Conservation (phyloP, 2,888 invertebrate species). For the Lasioglossum figueresi region DNA sequence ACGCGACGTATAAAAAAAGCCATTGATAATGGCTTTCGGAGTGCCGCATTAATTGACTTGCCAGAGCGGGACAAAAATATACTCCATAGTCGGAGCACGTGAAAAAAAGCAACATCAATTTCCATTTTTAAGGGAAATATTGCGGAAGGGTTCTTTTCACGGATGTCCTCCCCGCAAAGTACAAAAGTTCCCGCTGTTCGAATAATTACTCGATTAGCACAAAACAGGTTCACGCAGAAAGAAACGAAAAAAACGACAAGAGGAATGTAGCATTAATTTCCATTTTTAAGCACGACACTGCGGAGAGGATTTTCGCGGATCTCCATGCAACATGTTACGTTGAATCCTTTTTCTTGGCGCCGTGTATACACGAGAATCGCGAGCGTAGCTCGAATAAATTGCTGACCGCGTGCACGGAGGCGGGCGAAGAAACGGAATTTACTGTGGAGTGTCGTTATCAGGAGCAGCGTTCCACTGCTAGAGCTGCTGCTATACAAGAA, state of each 20-base stretch:
- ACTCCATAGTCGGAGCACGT: neutral
- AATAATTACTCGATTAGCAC: neutral
- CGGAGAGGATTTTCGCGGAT: neutral
- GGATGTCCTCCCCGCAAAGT: neutral
- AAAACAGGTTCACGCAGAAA: neutral
- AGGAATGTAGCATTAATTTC: neutral
- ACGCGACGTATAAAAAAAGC: neutral
- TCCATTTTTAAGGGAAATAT: neutral
- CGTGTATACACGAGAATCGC: neutral
- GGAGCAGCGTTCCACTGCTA: slow-evolving; percentile 8
- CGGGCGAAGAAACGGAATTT: slow-evolving; percentile 48
- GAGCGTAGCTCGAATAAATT: slow-evolving; percentile 35
- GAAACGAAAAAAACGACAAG: neutral
- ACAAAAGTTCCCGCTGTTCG: neutral
- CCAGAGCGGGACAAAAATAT: neutral
- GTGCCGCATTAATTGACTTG: too few species aligned
- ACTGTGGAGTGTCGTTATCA: slow-evolving; percentile 44
- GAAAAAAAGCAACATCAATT: neutral
- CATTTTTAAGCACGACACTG: neutral
- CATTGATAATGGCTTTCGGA: neutral
- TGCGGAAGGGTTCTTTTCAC: neutral
- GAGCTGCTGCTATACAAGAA: slow-evolving; percentile 35
- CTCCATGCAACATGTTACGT: neutral
- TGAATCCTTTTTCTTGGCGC: neutral
- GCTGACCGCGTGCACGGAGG: slow-evolving; percentile 22